Percentiles rank a stretch among this genome's conserved stretches.
phyloP scores from a whole-genome alignment of 2,888 invertebrate species.

The Trissonchulus latispiculum region DNA sequence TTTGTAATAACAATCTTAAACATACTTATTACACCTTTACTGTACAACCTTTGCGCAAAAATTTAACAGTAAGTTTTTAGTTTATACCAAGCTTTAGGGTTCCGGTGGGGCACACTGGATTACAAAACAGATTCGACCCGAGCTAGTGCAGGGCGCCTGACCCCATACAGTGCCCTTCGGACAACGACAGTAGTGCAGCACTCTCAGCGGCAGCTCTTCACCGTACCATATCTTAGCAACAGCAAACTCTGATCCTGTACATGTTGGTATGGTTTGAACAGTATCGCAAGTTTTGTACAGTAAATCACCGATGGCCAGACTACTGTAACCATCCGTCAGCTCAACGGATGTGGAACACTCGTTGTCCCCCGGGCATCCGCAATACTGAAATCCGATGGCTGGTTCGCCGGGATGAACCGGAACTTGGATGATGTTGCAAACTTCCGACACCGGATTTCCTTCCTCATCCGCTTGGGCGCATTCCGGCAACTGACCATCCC shows the following conservation, averaged over 20 bases:
- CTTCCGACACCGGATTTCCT: not conserved
- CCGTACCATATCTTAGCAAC: conserved; percentile 15
- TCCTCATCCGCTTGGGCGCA: not conserved
- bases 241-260: not conserved
- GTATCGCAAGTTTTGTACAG: not conserved
- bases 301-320: not conserved
- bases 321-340: not conserved
- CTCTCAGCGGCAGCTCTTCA: conserved; percentile 8
- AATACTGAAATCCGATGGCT: not conserved
- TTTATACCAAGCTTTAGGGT: no score
- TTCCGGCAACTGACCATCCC: not conserved
- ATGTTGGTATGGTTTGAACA: not conserved
- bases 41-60: no score
- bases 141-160: not conserved
- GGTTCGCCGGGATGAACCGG: not conserved
- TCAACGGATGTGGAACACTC: not conserved
- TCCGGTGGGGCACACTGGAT: not conserved
- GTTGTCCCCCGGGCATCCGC: not conserved
- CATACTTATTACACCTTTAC: no score
- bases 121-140: conserved; percentile 5
- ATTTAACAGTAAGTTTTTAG: no score
- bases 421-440: not conserved
- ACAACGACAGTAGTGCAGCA: conserved; percentile 7
- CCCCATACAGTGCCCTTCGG: not conserved
- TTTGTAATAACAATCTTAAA: no score